Evolutionary conservation across 2,888 invertebrate genomes (phyloP), one percentile per base, ranked within the genome.

Genomic region (Troilus luridus): DNA sequence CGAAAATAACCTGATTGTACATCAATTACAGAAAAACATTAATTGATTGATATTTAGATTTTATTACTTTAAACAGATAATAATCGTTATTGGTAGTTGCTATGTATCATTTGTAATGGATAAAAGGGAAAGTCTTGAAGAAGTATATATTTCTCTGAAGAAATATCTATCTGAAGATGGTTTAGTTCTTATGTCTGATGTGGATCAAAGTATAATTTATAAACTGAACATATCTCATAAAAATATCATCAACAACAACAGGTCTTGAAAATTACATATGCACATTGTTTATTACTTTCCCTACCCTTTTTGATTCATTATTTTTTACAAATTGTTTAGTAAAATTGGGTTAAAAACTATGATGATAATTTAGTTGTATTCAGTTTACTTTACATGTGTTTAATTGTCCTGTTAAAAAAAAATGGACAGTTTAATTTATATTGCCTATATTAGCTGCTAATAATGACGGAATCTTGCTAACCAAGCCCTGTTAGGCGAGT

Each of bases 201-300:
- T 77, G 56, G 64, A 90, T n/a, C 90, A 77, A 64, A 67, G 72
- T 90, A 2, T 90, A 77, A 90, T 90, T 77, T 58, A 77, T 90
- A 77, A 77, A 12, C 21, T 90, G n/a, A 90, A 90, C 10, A n/a
- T 90, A 67, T 67, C 54, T 54, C 90, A 58, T 8, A 41, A 90
- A 77, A 90, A 64, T 90, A 90, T 90, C n/a, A 24, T 90, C 56
- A 24, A 24, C 41, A 90, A 90, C 27, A 77, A 90, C 24, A 90
- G 90, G 90, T 90, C 17, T 14, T 77, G 27, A 41, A 8, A 8
- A 41, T 77, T 67, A 27, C 14, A 67, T 67, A 67, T 24, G 67
- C 67, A 67, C 8, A 67, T 67, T 24, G 24, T 3, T 0, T 14
- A 27, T 5, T 27, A 12, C 7, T n/a, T n/a, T 1, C 24, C 5